Evolutionary conservation across 1,140 invertebrate genomes (phyloP), one percentile per base, ranked within the genome.

Genomic region (Ooceraea biroi): DNA sequence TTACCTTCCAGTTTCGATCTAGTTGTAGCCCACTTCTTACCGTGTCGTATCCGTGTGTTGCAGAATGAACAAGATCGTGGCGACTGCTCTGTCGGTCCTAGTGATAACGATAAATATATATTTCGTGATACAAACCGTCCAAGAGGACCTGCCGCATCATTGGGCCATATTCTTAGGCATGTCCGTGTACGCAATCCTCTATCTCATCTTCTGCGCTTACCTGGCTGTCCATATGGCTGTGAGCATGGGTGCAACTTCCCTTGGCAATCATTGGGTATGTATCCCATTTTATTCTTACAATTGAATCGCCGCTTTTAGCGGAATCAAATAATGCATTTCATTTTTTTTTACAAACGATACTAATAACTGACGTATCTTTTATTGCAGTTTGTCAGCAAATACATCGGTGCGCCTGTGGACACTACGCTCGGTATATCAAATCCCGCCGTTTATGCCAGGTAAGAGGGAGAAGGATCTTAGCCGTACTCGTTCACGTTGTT

Each of bases 61-160:
- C 91, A 97, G 97, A 84, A 94, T 93, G 25, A 97, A 96, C 89
- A 97, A 96, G 93, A 93, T 97, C n/a, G 92, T 97, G 19, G 94
- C 97, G 0, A 96, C 96, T 50, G 44, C 96, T 0, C 92, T 98
- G 19, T 96, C 97, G 8, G 89, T 96, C 11, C 91, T 97, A 25
- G 96, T 98, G 0, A 97, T 98, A 89, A 92, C 91, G 12, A 98
- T 98, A 85, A 98, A 98, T 91, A 95, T 98, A 63, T 98, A 96
- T 91, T 98, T 98, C 92, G 97, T 98, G 2, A 93, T 96, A 22
- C 93, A 95, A 27, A 96, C 96, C 85, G 95, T 97, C 0, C 91
- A 95, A 12, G 86, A 94, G 1, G 90, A 93, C 22, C 84, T 96
- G 44, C 94, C 96, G 1, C 84, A 94, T 57, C 88, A 92, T 71